Evolutionary conservation across 2,113 vertebrate genomes (phyloP), one percentile per base, ranked within the genome.

Genomic region (Brachyistius frenatus): DNA sequence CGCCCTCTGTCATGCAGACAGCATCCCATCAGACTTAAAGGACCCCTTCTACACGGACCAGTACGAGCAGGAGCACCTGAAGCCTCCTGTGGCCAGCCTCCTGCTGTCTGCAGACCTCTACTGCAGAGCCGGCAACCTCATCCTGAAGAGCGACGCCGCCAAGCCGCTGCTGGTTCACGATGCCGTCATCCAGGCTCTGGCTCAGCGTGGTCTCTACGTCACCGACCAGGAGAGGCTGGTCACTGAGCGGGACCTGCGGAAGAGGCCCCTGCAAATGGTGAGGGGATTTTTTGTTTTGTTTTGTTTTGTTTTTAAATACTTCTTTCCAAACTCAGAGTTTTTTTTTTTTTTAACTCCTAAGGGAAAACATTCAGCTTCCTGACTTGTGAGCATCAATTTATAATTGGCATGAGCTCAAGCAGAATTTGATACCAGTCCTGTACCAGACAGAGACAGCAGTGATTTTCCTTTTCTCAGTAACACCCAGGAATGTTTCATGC

Each of bases 21-120:
- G 95, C 57, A 93, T 99, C 90, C 97, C 97, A 9, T 94, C 95
- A 84, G 97, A 99, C 46, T 84, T 99, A 7, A 93, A 91, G 84
- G 96, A 98, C 37, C 98, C 98, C 0, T 99, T 98, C 93, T 99
- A 99, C 91, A 99, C 95, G 2, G 98, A 99, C 91, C 98, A 99
- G 92, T 99, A 99, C 69, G 98, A 99, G 60, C 98, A 99, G 87
- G 98, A 99, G 90, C 98, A 99, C 90, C 95, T 99, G 81, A 99
- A 99, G 83, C 98, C 98, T 4, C 97, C 97, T 0, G 95, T 99
- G 77, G 95, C 94, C 47, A 96, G 95, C 81, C 94, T 97, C 88
- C 96, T 99, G 58, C 95, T 99, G 8, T 99, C 98, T 1, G 97
- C 96, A 0, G 98, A 99, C 77, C 96, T 99, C 64, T 99, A 99